Base-by-base conservation (phyloP, 2,113 vertebrate species). In the Strix aluco region DNA sequence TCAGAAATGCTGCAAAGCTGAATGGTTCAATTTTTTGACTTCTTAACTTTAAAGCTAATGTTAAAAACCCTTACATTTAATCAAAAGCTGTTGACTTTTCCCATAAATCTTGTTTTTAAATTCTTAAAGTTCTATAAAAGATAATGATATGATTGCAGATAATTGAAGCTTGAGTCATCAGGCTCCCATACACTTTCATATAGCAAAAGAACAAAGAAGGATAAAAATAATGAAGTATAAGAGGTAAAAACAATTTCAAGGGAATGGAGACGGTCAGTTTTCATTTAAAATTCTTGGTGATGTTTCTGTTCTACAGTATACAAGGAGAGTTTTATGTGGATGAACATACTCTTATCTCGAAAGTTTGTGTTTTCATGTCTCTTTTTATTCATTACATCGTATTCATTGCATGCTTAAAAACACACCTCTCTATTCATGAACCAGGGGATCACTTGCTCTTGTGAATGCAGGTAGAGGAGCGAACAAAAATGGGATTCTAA, bases 371-470 rank as follows among this genome's bases (percentile, higher is more conserved):
- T 91, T 90, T 86, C 32, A 2, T 30, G 11, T 38, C 30, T 51
- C 3, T 16, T 51, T 87, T 12, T 51, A 25, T 58, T 85, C 17
- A 46, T 46, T 46, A 46, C 44, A 46, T 46, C 17, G 44, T 46
- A 46, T 18, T 46, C 44, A 18, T 46, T 46, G 44, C 15, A 12
- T 38, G 9, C n/a, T 92, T 92, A 61, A 79, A 83, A 85, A 34
- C 9, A 49, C 11, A 23, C 3, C 2, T 46, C 5, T 1, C 0
- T 25, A 25, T 67, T 92, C 1, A 3, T 21, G 34, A 75, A 15
- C 18, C 44, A 82, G 30, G 11, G 3, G 11, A 17, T 51, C 18
- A 25, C 17, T 73, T 75, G 44, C 20, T 79, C 1, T 49, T 77
- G 20, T 44, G 23, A 32, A 26, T 55, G 15, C 7, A 93, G 32